Conservation (phyloP, 2,888 invertebrate genomes). For the Lamellibrachia satsuma region DNA sequence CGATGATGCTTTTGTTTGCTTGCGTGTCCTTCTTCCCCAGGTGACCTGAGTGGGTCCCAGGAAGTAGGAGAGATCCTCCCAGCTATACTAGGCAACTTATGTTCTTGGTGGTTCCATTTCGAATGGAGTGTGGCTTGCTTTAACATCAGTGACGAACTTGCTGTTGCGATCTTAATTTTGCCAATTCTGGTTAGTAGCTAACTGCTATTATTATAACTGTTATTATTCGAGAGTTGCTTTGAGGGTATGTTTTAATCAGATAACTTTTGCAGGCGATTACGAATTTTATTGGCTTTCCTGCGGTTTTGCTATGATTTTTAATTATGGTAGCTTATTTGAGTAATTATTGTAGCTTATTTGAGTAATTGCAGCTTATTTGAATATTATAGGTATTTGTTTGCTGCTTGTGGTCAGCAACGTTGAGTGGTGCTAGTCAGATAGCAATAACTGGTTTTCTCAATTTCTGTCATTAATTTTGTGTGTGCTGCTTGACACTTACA, state of each 20-base stretch:
- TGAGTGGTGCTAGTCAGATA: background rate
- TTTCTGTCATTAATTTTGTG: background rate
- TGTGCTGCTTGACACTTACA: background rate
- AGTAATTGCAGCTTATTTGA: background rate
- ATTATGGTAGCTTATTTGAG: background rate
- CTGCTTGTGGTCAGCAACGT: background rate
- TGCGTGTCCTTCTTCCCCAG: background rate
- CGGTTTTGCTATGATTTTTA: background rate
- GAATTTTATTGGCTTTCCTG: background rate
- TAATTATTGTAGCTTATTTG: background rate
- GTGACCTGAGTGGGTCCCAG: background rate
- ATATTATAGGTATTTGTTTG: background rate
- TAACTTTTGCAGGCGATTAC: background rate
- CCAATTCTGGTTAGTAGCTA: constrained; percentile 1
- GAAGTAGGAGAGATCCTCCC: background rate
- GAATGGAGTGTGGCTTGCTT: background rate
- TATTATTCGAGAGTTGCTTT: constrained; percentile 5
- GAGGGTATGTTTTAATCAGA: background rate
- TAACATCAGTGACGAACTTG: background rate
- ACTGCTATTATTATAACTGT: background rate
- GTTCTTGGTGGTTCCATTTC: background rate
- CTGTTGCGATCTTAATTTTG: background rate
- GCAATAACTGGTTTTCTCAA: background rate
- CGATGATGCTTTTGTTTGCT: constrained; percentile 14
- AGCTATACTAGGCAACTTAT: background rate